Evolutionary conservation across 2,888 invertebrate species (phyloP).

Genomic region (Synergus umbraculus): DNA sequence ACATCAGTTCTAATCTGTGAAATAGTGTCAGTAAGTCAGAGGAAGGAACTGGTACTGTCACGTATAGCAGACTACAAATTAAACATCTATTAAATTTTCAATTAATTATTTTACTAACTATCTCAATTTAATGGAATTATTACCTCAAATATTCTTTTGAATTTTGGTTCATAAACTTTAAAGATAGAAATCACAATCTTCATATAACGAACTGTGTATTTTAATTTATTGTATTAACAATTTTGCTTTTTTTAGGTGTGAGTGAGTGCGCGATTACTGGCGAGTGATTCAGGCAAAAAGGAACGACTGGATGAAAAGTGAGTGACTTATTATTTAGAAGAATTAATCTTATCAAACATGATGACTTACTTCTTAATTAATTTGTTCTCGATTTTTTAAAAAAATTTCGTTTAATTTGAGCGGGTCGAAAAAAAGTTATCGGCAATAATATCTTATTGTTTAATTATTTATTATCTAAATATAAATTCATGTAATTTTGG

Average conservation of each 20-base stretch:
- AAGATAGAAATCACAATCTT: background rate
- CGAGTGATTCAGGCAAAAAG: background rate
- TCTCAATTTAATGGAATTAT: background rate
- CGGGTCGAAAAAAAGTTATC: conserved; percentile 15
- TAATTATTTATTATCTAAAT: no score
- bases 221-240: background rate
- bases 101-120: background rate
- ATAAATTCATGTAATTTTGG: no score
- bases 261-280: background rate
- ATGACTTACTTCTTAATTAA: background rate
- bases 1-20: conserved; percentile 53
- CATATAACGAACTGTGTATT: background rate
- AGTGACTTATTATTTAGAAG: background rate
- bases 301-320: background rate
- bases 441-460: background rate
- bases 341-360: background rate
- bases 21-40: conserved; percentile 55
- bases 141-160: background rate
- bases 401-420: background rate
- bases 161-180: background rate
- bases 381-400: background rate
- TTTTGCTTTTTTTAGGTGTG: conserved; percentile 4
- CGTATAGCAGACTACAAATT: background rate
- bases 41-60: conserved; percentile 45
- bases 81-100: background rate